phyloP scores from a whole-genome alignment of 2,888 invertebrate species.

The Acrobasis suavella region DNA sequence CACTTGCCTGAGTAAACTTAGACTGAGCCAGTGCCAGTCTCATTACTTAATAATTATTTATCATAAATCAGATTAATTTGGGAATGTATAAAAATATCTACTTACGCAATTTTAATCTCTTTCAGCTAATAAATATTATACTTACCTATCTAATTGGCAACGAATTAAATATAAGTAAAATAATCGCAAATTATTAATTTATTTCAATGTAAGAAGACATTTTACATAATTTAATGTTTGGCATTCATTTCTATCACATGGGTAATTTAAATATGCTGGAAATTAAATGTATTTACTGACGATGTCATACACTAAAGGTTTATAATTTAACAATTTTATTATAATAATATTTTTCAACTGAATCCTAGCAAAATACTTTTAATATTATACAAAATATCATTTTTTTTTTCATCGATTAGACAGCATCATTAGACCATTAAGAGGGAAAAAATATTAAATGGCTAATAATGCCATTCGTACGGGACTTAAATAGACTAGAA shows the following conservation, averaged over 20 bases:
- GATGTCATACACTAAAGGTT: no score
- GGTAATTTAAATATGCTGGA: background rate
- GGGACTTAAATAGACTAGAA: background rate
- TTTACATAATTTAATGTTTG: constrained; percentile 4
- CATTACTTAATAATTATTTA: background rate
- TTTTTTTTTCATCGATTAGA: no score
- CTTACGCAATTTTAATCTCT: background rate
- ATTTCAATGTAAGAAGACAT: background rate
- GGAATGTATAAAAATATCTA: background rate
- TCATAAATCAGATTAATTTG: background rate
- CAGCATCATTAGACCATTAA: background rate
- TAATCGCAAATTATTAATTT: background rate
- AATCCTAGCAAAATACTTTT: no score
- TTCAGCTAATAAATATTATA: background rate
- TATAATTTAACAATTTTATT: no score
- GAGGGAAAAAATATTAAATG: background rate
- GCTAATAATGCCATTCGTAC: no score
- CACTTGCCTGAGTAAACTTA: background rate
- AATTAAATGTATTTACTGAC: no score
- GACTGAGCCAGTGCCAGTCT: constrained; percentile 2
- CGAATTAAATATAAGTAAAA: background rate
- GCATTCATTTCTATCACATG: constrained; percentile 9
- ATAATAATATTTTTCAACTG: no score
- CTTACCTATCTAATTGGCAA: background rate
- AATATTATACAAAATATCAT: no score